A percentile compares a stretch with the other conserved stretches of the same genome.
phyloP scores from a whole-genome alignment of 2,888 invertebrate genomes.

The Lithophane ornitopus region DNA sequence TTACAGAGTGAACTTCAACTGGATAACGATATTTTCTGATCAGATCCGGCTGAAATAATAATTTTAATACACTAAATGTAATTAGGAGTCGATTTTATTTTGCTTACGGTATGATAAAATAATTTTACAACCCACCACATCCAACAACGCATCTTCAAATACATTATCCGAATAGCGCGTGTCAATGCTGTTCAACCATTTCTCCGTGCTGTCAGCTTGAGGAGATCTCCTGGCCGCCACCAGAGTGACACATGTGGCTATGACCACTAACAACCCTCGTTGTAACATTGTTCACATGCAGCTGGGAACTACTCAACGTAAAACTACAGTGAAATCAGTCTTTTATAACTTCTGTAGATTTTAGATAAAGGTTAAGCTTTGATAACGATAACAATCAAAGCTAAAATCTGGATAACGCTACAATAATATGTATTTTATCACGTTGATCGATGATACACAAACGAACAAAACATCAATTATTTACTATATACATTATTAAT shows the following conservation, averaged over 20 bases:
- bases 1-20: conserved; percentile 91
- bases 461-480: neutral
- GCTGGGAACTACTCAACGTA: conserved; percentile 4
- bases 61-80: neutral
- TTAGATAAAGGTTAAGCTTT: conserved; percentile 48
- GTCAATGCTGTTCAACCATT: conserved; percentile 66
- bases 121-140: conserved; percentile 78
- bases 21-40: conserved; percentile 92
- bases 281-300: conserved; percentile 58
- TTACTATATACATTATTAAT: neutral
- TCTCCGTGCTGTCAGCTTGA: conserved; percentile 73
- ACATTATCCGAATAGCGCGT: conserved; percentile 77
- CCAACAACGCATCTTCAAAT: conserved; percentile 81
- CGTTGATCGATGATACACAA: neutral
- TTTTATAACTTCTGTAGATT: conserved; percentile 68
- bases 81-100: neutral
- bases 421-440: conserved; percentile 28
- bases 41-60: conserved; percentile 77
- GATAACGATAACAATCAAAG: conserved; percentile 43
- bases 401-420: conserved; percentile 33
- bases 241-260: conserved; percentile 60
- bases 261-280: conserved; percentile 55
- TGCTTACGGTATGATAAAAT: neutral
- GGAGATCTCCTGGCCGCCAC: conserved; percentile 71
- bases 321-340: conserved; percentile 1